Percentiles rank a stretch among this genome's conserved stretches.
Conservation (phyloP, 1,140 invertebrate species). For the Tetragnatha versicolor region DNA sequence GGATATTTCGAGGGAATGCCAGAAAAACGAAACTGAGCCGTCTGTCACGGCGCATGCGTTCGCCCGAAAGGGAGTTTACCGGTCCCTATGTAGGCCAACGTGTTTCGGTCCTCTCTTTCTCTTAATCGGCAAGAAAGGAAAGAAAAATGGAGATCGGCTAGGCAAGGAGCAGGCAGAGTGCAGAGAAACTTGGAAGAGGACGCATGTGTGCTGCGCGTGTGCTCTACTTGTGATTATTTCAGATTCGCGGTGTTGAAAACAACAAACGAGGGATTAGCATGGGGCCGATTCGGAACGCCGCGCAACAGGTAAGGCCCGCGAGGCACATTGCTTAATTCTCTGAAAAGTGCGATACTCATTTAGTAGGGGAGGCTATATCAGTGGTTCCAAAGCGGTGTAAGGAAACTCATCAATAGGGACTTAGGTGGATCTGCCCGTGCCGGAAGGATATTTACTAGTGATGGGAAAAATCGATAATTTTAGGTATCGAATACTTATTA, state of each 20-base stretch:
- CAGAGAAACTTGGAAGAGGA: background rate
- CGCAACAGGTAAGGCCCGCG: conserved; percentile 18
- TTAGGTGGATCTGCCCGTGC: no score
- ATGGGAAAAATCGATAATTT: no score
- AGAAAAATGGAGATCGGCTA: conserved; percentile 8
- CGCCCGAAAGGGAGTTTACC: conserved; percentile 48
- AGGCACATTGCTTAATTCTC: background rate
- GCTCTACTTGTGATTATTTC: conserved; percentile 30
- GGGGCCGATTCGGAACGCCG: conserved; percentile 22
- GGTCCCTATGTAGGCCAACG: conserved; percentile 47
- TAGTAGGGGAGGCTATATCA: no score
- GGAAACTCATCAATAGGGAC: no score
- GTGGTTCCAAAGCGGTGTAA: no score
- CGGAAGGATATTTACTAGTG: no score
- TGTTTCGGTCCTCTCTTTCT: conserved; percentile 9
- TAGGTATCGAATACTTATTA: no score
- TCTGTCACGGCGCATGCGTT: conserved; percentile 45
- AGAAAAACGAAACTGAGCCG: no score
- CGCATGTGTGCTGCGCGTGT: conserved; percentile 31
- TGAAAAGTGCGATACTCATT: no score
- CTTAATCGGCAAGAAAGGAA: conserved; percentile 9
- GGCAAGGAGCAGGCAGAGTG: background rate
- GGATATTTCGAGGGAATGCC: no score
- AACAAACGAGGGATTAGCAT: conserved; percentile 30
- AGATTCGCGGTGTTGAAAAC: background rate